phyloP scores from a whole-genome alignment of 2,888 invertebrate genomes.

The Aphodius sticticus region DNA sequence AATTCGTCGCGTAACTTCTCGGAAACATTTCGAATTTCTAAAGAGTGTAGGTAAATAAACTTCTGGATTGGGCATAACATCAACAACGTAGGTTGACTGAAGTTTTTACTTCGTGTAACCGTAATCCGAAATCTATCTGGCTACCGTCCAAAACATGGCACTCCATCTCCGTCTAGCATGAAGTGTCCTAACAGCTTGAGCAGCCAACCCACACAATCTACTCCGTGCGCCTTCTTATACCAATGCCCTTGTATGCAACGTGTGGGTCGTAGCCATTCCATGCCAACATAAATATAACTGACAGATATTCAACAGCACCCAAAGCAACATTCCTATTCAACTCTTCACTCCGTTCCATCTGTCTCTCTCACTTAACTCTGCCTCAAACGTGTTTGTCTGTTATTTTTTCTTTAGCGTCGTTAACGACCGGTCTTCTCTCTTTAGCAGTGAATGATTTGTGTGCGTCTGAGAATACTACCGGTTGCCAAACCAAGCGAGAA shows the following conservation, averaged over 20 bases:
- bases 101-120: not conserved
- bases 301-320: constrained; percentile 46
- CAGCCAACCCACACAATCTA: constrained; percentile 42
- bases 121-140: constrained; percentile 4
- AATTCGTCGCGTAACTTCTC: not conserved
- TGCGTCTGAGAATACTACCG: not conserved
- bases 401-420: not conserved
- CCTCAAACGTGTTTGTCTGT: not conserved
- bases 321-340: constrained; percentile 45
- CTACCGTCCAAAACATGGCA: not conserved
- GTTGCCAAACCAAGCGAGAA: not conserved
- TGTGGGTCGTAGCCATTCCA: constrained; percentile 48
- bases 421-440: not conserved
- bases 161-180: not conserved
- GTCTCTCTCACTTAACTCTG: not conserved
- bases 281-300: constrained; percentile 49
- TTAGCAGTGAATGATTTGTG: not conserved
- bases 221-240: constrained; percentile 41
- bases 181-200: not conserved
- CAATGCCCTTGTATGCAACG: constrained; percentile 49
- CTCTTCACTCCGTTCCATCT: constrained; percentile 1
- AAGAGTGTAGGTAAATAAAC: not conserved
- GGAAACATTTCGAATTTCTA: not conserved
- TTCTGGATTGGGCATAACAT: not conserved
- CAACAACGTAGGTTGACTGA: not conserved